A percentile compares a stretch with the other conserved stretches of the same genome.
phyloP scores from a whole-genome alignment of 2,113 vertebrate species.

The Scartelaos histophorus region DNA sequence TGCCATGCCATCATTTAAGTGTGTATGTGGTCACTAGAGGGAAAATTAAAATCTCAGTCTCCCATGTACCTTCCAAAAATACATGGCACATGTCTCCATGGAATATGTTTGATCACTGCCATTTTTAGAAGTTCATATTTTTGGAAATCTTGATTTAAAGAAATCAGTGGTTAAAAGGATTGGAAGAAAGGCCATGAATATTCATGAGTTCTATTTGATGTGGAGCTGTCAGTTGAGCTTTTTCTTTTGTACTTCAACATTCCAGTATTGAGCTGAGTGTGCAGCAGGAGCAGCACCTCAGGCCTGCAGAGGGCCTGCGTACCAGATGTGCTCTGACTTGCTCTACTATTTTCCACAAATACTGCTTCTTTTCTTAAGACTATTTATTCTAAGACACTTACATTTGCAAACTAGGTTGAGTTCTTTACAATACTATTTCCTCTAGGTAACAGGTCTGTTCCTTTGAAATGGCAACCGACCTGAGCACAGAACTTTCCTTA shows the following conservation, averaged over 20 bases:
- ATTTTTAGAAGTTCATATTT: constrained; percentile 23
- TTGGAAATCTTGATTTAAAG: constrained; percentile 36
- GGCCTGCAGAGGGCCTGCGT: constrained; percentile 48
- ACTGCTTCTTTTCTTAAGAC: constrained; percentile 34
- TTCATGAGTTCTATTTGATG: constrained; percentile 32
- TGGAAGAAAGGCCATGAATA: constrained; percentile 34
- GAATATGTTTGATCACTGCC: constrained; percentile 38
- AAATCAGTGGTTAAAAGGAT: constrained; percentile 26
- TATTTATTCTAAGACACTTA: constrained; percentile 22
- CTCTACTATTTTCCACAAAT: constrained; percentile 31
- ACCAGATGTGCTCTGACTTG: constrained; percentile 68
- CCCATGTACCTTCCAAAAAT: constrained; percentile 31
- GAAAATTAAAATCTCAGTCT: constrained; percentile 5
- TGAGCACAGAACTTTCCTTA: constrained; percentile 21
- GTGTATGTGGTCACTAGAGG: constrained; percentile 6
- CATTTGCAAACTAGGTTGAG: not conserved
- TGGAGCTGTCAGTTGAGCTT: constrained; percentile 48
- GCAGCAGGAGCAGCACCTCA: constrained; percentile 46
- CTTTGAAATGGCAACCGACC: constrained; percentile 30
- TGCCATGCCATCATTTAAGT: not conserved
- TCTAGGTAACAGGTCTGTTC: not conserved
- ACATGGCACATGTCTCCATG: constrained; percentile 31
- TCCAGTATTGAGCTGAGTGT: constrained; percentile 28
- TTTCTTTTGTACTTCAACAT: constrained; percentile 24
- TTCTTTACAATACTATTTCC: not conserved